Conservation (phyloP, 2,797 vertebrate genomes). For the Galaxias olidus region DNA sequence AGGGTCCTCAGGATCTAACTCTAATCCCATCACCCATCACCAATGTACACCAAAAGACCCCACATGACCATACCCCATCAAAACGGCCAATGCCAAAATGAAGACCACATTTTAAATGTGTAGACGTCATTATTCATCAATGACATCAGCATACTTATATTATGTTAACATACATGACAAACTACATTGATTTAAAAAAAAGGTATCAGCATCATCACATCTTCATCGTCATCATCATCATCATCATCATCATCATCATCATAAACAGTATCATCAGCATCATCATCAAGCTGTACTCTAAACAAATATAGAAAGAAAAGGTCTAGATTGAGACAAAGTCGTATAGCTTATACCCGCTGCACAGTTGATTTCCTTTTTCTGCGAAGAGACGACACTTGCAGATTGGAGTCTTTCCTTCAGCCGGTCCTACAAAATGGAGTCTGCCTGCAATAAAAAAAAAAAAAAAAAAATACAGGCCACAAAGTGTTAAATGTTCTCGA, state of each 20-base stretch:
- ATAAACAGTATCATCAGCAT: too few relatives aligned
- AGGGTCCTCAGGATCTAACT: neutral
- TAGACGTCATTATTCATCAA: slow-evolving; percentile 13
- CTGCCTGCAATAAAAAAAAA: slow-evolving; percentile 48
- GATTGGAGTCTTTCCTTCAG: slow-evolving; percentile 45
- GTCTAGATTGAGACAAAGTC: slow-evolving; percentile 7
- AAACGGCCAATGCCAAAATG: slow-evolving; percentile 6
- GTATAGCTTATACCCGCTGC: slow-evolving; percentile 42
- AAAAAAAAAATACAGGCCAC: slow-evolving; percentile 59
- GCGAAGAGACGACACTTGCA: slow-evolving; percentile 48
- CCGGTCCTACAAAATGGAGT: slow-evolving; percentile 82
- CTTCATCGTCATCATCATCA: neutral
- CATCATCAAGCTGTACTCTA: too few relatives aligned
- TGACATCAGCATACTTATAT: slow-evolving; percentile 43
- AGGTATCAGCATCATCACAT: slow-evolving; percentile 36
- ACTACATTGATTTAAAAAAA: slow-evolving; percentile 56
- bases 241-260: too few relatives aligned
- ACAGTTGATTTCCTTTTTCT: slow-evolving; percentile 44
- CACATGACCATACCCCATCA: neutral
- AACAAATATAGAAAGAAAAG: slow-evolving; percentile 17
- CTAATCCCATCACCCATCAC: too few relatives aligned
- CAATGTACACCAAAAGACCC: neutral
- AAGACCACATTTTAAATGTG: slow-evolving; percentile 4
- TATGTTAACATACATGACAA: slow-evolving; percentile 40
- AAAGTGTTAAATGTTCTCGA: slow-evolving; percentile 60